These are phyloP conservation scores for Micronisus gabar DNA, from an alignment of 2,113 vertebrate species.

Conservation along the genomic window DNA sequence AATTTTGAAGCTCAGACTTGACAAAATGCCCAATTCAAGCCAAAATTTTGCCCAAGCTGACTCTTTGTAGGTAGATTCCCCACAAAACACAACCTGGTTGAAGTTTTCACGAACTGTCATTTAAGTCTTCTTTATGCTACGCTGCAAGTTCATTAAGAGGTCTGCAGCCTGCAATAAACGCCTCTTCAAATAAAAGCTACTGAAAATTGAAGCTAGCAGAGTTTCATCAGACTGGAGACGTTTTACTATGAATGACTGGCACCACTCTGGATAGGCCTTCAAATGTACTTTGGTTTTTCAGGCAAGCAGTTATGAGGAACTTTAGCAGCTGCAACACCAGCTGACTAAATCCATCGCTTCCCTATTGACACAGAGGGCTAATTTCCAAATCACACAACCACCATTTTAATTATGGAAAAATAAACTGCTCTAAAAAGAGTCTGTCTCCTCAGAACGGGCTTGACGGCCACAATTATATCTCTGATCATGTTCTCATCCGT, in stretches of 20 bases:
- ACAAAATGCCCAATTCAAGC: neutral
- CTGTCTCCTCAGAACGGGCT: neutral
- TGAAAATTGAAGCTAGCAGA: neutral
- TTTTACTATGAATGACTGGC: neutral
- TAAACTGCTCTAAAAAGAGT: neutral
- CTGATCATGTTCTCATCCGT: neutral
- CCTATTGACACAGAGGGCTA: constrained; percentile 42
- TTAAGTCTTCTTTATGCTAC: neutral
- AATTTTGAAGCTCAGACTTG: neutral
- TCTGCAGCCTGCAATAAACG: neutral
- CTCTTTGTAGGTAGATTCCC: neutral
- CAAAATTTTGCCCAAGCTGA: neutral
- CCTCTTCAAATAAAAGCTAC: neutral
- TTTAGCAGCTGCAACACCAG: neutral
- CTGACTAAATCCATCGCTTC: constrained; percentile 49
- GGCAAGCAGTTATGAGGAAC: neutral
- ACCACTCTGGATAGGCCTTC: neutral
- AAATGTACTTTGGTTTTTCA: neutral
- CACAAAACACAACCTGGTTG: neutral
- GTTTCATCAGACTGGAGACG: neutral
- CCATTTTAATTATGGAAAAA: constrained; percentile 47
- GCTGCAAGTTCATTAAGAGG: neutral
- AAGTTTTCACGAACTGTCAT: neutral
- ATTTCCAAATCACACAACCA: constrained; percentile 31
- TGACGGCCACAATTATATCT: neutral